Evolutionary conservation across 2,888 invertebrate genomes (phyloP), one percentile per base, ranked within the genome.

Genomic region (Drymonia ruficornis): DNA sequence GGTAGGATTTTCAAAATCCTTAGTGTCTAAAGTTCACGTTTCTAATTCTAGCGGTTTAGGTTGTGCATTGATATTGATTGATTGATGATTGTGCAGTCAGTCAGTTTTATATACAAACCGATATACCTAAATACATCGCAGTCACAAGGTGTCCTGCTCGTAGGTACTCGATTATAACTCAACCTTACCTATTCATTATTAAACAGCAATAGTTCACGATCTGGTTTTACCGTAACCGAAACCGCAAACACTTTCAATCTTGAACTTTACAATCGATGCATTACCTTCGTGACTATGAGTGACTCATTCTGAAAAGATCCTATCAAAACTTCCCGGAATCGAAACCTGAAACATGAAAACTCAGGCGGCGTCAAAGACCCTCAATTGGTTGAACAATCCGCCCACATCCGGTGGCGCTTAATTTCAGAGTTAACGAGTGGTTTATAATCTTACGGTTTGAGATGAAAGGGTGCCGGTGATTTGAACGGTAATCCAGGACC

Each of bases 391-490:
- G 55, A 68, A 58, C 78, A 76, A 78, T 76, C 78, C 79, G 67
- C 80, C 82, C 73, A 80, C 80, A 81, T 88, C 88, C 88, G 87
- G 86, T 86, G 87, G 86, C 86, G 88, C 83, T 82, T 72, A 70
- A 68, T 66, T 62, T 53, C 49, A 48, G 49, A 61, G 67, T 74
- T 83, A 83, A 84, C 81, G 82, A 84, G 79, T 73, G 73, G 74
- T 74, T 80, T 81, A 80, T 79, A 80, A 83, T 78, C 71, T 76
- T 57, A 63, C 61, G 68, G 74, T 72, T 65, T 59, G 62, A 74
- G 72, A 76, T 80, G 71, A 72, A 84, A 82, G 78, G 77, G 72
- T 72, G 76, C 74, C 70, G 68, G 61, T 70, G 63, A 72, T 74
- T 72, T 73, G 65, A 69, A 67, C 58, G 50, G 48, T 51, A 28